These are phyloP conservation scores for Callyntrura guangdongensis DNA, from an alignment of 2,888 invertebrate genomes.

Conservation along the genomic window DNA sequence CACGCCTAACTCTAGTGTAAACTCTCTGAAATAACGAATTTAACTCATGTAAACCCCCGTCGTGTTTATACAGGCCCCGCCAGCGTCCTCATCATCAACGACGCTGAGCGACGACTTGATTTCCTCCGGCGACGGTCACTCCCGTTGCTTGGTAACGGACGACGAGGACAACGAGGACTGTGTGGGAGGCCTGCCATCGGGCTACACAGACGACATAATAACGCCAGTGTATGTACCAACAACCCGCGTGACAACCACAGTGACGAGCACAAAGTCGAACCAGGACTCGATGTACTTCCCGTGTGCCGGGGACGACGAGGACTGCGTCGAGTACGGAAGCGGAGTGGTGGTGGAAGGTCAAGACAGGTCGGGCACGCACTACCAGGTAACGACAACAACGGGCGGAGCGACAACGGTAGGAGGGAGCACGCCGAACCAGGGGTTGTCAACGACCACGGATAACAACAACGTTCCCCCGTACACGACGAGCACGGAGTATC, in stretches of 20 bases:
- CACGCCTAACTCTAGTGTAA: background rate
- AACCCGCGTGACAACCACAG: conserved; percentile 85
- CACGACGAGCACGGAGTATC: conserved; percentile 28
- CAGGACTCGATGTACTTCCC: conserved; percentile 85
- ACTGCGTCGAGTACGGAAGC: conserved; percentile 69
- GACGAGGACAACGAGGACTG: conserved; percentile 74
- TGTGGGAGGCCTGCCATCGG: conserved; percentile 92
- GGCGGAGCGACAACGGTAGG: background rate
- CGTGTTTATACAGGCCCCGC: conserved; percentile 50
- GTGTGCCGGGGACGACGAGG: conserved; percentile 70
- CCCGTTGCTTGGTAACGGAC: conserved; percentile 60
- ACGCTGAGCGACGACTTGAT: conserved; percentile 94
- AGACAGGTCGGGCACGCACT: background rate
- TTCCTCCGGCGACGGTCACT: conserved; percentile 93
- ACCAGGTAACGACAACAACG: conserved; percentile 7
- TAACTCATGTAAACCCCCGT: too few relatives aligned
- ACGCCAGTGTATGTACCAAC: conserved; percentile 95
- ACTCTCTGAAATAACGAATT: too few relatives aligned
- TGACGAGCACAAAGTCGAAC: conserved; percentile 84
- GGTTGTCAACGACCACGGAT: conserved; percentile 14
- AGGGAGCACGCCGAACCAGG: too few relatives aligned
- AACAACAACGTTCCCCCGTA: background rate
- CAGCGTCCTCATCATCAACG: conserved; percentile 56
- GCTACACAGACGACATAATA: conserved; percentile 96
- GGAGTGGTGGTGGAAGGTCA: conserved; percentile 23